Percentiles rank a stretch among this genome's conserved stretches.
Evolutionary conservation across 1,140 invertebrate genomes (phyloP).

Genomic region (Bilobella aurantiaca): DNA sequence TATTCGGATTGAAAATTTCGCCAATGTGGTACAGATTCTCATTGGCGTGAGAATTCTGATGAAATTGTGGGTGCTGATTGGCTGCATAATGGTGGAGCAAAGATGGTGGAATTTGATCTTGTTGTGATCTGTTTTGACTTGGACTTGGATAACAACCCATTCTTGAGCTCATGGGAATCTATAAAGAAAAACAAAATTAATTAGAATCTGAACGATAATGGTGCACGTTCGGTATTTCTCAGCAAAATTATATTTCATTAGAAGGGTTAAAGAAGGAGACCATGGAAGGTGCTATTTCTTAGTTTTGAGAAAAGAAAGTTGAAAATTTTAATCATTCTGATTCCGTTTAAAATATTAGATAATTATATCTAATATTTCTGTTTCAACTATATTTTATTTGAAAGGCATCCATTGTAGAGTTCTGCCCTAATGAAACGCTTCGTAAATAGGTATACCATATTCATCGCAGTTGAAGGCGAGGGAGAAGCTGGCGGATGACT

Average conservation of each 20-base stretch:
- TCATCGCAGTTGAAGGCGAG: conserved; percentile 33
- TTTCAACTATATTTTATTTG: no score
- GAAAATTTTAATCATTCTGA: no score
- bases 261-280: no score
- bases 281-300: no score
- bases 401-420: no score
- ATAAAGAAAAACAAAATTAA: conserved; percentile 1
- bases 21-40: conserved; percentile 42
- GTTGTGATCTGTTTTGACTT: conserved; percentile 27
- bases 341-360: no score
- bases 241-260: no score
- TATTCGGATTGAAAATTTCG: conserved; percentile 40
- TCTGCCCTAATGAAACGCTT: background rate
- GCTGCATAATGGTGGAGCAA: conserved; percentile 26
- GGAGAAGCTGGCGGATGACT: conserved; percentile 33
- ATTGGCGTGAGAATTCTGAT: conserved; percentile 33
- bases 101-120: conserved; percentile 23
- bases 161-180: conserved; percentile 32
- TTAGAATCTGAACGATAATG: background rate
- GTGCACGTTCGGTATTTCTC: no score
- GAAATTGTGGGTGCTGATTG: conserved; percentile 31
- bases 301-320: no score
- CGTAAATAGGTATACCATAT: conserved; percentile 21
- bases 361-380: no score
- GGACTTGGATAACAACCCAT: conserved; percentile 32